phyloP scores from a whole-genome alignment of 2,797 vertebrate species.

The Lepus oiostolus region DNA sequence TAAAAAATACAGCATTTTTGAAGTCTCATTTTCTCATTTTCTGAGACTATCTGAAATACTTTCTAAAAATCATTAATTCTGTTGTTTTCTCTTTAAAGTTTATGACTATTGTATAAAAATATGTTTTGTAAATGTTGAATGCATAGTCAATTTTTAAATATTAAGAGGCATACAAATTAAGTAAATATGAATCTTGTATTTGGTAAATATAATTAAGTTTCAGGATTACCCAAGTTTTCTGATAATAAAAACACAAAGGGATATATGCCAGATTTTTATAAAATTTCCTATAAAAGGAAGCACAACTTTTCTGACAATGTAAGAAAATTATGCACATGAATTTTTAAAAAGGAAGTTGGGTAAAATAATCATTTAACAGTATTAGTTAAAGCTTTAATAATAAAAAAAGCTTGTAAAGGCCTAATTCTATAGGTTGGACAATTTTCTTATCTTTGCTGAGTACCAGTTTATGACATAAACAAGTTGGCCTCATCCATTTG shows the following conservation, averaged over 20 bases:
- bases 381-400: not conserved
- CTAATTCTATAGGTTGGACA: rapidly evolving
- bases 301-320: not conserved
- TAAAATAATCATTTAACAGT: not conserved
- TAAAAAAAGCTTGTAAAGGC: not conserved
- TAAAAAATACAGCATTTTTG: not conserved
- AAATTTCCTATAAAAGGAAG: not conserved
- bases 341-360: not conserved
- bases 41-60: not conserved
- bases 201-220: constrained; percentile 13
- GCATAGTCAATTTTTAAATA: not conserved
- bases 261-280: not conserved
- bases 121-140: not conserved
- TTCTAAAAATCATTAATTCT: not conserved
- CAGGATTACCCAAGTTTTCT: not conserved
- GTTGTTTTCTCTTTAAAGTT: not conserved
- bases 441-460: not conserved
- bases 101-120: constrained; percentile 14
- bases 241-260: constrained; percentile 1
- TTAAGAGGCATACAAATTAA: not conserved
- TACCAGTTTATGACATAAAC: not conserved
- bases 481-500: not conserved
- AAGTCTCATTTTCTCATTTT: not conserved
- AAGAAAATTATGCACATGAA: not conserved
- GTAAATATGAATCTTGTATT: constrained; percentile 9